Conservation (phyloP, 2,888 invertebrate species). For the Agonopterix heracliana region DNA sequence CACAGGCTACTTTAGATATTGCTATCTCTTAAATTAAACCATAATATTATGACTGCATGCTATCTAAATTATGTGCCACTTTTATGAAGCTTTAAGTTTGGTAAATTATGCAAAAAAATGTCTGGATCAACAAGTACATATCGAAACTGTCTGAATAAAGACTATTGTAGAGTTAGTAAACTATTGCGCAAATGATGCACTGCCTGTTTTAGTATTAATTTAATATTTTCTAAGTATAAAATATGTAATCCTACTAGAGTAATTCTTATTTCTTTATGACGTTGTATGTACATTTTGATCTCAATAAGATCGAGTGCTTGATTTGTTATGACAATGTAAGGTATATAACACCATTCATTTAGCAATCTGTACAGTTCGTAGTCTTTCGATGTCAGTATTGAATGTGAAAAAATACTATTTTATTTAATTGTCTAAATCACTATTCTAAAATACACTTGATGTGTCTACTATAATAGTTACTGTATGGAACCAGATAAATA, state of each 20-base stretch:
- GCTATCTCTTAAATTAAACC: background rate
- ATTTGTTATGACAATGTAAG: conserved; percentile 62
- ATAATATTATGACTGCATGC: background rate
- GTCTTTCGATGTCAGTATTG: conserved; percentile 52
- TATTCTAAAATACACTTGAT: background rate
- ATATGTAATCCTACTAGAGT: conserved; percentile 35
- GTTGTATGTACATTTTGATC: conserved; percentile 73
- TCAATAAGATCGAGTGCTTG: conserved; percentile 71
- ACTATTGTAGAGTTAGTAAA: conserved; percentile 36
- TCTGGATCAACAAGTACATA: conserved; percentile 47
- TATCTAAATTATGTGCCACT: conserved; percentile 15
- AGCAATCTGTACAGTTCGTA: conserved; percentile 69
- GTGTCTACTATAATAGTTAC: conserved; percentile 10
- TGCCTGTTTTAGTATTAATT: conserved; percentile 64
- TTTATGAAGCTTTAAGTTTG: conserved; percentile 1
- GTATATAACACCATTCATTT: conserved; percentile 74
- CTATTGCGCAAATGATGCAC: conserved; percentile 64
- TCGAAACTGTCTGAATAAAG: conserved; percentile 51
- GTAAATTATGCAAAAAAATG: conserved; percentile 16
- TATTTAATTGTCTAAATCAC: background rate
- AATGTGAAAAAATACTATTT: conserved; percentile 11
- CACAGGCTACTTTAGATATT: conserved; percentile 17
- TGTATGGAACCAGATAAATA: conserved; percentile 12
- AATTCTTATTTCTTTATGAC: conserved; percentile 16
- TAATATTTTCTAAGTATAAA: conserved; percentile 19